Percentiles rank a stretch among this genome's conserved stretches.
Conservation (phyloP, 1,140 invertebrate species). For the Vanessa tameamea region DNA sequence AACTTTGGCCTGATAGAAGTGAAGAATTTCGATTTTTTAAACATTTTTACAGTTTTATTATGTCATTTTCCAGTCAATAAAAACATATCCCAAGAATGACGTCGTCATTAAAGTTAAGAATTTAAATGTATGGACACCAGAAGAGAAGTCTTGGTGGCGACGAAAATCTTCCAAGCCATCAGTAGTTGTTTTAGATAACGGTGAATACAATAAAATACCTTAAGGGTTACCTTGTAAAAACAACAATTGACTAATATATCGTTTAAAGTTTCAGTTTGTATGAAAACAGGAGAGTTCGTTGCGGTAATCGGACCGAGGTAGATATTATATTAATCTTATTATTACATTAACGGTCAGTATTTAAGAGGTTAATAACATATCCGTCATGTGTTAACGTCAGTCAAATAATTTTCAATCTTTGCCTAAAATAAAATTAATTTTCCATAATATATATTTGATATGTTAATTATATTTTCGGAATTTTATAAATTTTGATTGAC, state of each 20-base stretch:
- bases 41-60: not conserved
- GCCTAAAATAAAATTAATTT: too few species aligned
- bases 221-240: not conserved
- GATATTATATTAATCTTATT: not conserved
- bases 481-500: too few species aligned
- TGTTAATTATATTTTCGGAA: too few species aligned
- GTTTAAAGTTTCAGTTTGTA: constrained; percentile 59
- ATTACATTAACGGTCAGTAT: too few species aligned
- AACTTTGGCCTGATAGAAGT: too few species aligned
- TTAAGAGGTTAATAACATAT: too few species aligned
- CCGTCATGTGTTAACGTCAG: too few species aligned
- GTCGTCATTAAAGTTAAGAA: constrained; percentile 51
- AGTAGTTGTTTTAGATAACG: constrained; percentile 59
- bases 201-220: constrained; percentile 36
- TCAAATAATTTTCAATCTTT: too few species aligned
- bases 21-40: too few species aligned
- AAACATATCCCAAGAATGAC: constrained; percentile 25
- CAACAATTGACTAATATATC: not conserved
- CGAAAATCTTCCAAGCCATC: constrained; percentile 48
- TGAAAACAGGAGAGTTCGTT: constrained; percentile 63
- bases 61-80: constrained; percentile 14
- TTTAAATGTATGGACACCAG: constrained; percentile 62
- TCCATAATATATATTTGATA: too few species aligned
- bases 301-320: constrained; percentile 73
- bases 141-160: constrained; percentile 65